Evolutionary conservation across 2,888 invertebrate genomes (phyloP).

Genomic region (Epinotia bilunana): DNA sequence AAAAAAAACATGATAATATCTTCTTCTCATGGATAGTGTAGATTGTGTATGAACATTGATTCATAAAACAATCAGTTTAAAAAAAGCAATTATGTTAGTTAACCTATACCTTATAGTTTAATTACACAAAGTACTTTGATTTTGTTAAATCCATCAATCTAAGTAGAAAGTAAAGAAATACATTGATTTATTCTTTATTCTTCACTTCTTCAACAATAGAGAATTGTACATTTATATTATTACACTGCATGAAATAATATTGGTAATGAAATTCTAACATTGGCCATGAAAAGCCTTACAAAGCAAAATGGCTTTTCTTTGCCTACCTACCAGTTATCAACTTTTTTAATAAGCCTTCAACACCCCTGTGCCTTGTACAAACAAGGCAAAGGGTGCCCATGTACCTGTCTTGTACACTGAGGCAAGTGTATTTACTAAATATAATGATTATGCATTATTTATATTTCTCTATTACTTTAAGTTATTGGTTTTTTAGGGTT

Average conservation of each 20-base stretch:
- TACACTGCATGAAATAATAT: slow-evolving; percentile 11
- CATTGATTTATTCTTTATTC: background rate
- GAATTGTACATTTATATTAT: slow-evolving; percentile 6
- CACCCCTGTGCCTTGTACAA: slow-evolving; percentile 44
- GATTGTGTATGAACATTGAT: too few relatives aligned
- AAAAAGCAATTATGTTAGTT: too few relatives aligned
- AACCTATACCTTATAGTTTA: too few relatives aligned
- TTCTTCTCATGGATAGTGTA: background rate
- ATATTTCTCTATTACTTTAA: background rate
- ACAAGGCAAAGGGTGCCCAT: slow-evolving; percentile 42
- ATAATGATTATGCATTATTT: slow-evolving; percentile 5
- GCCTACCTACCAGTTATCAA: slow-evolving; percentile 16
- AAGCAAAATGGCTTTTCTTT: slow-evolving; percentile 16
- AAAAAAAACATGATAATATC: background rate
- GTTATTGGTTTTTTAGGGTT: slow-evolving; percentile 5
- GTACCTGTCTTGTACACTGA: background rate
- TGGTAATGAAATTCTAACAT: slow-evolving; percentile 33
- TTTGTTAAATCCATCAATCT: background rate
- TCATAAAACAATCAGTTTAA: too few relatives aligned
- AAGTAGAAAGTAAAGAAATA: background rate
- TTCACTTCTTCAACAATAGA: slow-evolving; percentile 17
- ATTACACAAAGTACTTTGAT: too few relatives aligned
- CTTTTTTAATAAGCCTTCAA: slow-evolving; percentile 28
- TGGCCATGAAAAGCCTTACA: slow-evolving; percentile 23
- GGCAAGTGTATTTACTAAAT: background rate